Evolutionary conservation across 1,140 invertebrate genomes (phyloP).

Genomic region (Bombus turneri): DNA sequence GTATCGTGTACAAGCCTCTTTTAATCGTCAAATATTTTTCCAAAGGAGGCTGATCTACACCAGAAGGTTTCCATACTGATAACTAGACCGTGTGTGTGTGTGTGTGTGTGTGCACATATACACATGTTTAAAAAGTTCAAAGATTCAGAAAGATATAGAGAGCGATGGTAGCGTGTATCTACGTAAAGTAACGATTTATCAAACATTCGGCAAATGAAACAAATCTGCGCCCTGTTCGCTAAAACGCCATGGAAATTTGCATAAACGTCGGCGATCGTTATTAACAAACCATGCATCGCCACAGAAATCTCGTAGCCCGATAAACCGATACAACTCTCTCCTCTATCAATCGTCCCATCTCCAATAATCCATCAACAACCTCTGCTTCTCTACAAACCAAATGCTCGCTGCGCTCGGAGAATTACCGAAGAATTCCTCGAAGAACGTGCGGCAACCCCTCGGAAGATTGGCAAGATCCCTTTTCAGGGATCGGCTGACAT

Average conservation of each 20-base stretch:
- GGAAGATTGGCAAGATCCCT: neutral
- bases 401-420: no score
- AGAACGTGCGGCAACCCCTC: neutral
- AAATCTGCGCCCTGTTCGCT: neutral
- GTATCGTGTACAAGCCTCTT: no score
- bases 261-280: neutral
- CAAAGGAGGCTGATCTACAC: no score
- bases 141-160: no score
- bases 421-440: neutral
- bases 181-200: no score
- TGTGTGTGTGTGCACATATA: no score
- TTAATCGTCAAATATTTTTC: no score
- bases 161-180: no score
- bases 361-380: neutral
- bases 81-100: no score
- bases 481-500: slow-evolving; percentile 52
- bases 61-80: no score
- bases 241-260: neutral
- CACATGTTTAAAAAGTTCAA: no score
- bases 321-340: neutral
- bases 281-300: neutral
- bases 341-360: neutral
- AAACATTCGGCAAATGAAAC: no score
- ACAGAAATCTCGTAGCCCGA: neutral
- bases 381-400: neutral